Base-by-base conservation (phyloP, 2,113 vertebrate species). In the Gavialis gangeticus region DNA sequence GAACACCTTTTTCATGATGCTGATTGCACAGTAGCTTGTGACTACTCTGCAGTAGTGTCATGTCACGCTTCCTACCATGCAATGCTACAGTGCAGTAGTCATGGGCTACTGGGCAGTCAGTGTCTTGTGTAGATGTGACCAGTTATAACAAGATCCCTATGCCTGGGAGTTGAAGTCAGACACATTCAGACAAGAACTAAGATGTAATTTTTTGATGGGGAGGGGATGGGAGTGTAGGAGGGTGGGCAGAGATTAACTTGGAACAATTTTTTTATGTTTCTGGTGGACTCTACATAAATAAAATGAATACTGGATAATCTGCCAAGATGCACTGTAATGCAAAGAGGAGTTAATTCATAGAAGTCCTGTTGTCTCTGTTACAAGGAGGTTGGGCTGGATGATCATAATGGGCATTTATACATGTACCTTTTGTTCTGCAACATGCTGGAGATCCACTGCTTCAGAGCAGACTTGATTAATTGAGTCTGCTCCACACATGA, bases 321-420 rank as follows among this genome's bases (percentile, higher is more conserved):
- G 75, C 81, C 63, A 58, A 37, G 12, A 91, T 58, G 93, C 4
- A 0, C 0, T 89, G 46, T 46, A 91, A 82, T 54, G 10, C 34
- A 94, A 86, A 89, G 57, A 5, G 2, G n/a, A 81, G 88, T 28
- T 91, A 75, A 92, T 57, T 16, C 80, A 66, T 57, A 55, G 88
- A 92, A 93, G 92, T 77, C 17, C 64, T 85, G 84, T 0, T 3
- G 57, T 12, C 82, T 91, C 57, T 88, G 66, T 55, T 79, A 80
- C 28, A 18, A 93, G 80, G 46, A 94, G 62, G 82, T 89, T 93
- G 90, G 93, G 46, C 76, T 5, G 87, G 92, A 95, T 88, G 1
- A 95, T 93, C 88, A 93, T 94, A 94, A 22, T 71, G 58, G 6
- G 90, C 24, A 27, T 78, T 85, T 89, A 46, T 46, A 46, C 46